These are phyloP conservation scores for Cheilosia vulpina DNA, from an alignment of 2,888 invertebrate species.

Conservation along the genomic window DNA sequence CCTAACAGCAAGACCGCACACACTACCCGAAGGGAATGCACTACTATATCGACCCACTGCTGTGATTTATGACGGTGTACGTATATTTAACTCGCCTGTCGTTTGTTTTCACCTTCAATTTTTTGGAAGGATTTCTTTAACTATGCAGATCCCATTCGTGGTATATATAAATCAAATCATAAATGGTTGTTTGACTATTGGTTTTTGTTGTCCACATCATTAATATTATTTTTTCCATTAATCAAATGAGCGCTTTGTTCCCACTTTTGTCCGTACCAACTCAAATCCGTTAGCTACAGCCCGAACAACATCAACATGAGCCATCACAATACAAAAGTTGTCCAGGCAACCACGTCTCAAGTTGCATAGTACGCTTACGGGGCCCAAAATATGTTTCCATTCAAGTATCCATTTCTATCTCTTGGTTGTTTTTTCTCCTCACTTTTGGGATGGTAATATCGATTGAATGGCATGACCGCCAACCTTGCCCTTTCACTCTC, in stretches of 20 bases:
- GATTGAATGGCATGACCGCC: constrained; percentile 15
- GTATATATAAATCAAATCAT: too few species aligned
- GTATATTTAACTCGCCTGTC: too few species aligned
- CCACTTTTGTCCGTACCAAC: constrained; percentile 3
- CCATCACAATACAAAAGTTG: constrained; percentile 14
- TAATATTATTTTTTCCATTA: constrained; percentile 21
- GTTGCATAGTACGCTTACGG: constrained; percentile 11
- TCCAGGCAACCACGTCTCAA: constrained; percentile 22
- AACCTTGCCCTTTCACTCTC: constrained; percentile 49
- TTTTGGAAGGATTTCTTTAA: too few species aligned
- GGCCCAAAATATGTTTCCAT: constrained; percentile 18
- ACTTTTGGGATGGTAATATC: constrained; percentile 16
- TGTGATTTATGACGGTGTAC: too few species aligned
- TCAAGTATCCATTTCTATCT: constrained; percentile 5
- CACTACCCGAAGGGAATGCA: too few species aligned
- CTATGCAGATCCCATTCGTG: too few species aligned
- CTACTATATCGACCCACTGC: too few species aligned
- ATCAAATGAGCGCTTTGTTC: constrained; percentile 18
- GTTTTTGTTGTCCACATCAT: too few species aligned
- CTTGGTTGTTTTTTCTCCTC: neutral
- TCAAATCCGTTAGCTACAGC: neutral
- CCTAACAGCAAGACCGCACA: too few species aligned
- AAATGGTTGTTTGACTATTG: too few species aligned
- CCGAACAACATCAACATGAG: neutral
- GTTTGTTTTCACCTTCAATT: too few species aligned